Conservation (phyloP, 2,888 invertebrate genomes). For the Nemurella pictetii region DNA sequence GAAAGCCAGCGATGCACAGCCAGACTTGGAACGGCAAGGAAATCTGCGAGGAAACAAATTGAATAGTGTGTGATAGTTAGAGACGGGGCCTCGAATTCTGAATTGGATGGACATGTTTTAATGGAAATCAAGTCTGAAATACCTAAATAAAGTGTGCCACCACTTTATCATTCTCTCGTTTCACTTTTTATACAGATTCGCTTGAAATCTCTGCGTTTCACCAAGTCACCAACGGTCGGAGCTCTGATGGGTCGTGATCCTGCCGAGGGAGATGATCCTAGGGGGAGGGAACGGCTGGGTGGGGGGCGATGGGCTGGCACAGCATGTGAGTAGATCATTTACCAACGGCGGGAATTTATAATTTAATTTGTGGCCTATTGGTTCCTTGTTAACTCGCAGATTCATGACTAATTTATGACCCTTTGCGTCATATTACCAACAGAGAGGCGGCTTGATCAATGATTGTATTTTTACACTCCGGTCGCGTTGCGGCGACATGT, state of each 20-base stretch:
- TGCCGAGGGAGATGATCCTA: neutral
- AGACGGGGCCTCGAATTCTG: too few species aligned
- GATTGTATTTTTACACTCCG: neutral
- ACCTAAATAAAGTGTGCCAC: too few species aligned
- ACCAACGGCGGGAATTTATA: constrained; percentile 35
- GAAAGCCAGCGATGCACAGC: too few species aligned
- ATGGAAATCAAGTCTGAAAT: too few species aligned
- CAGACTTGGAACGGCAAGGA: too few species aligned
- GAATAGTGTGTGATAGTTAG: too few species aligned
- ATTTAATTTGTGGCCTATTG: constrained; percentile 38
- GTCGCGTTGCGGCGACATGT: neutral
- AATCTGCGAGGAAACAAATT: too few species aligned
- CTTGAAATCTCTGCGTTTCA: too few species aligned
- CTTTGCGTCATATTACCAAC: neutral
- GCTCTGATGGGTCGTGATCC: neutral
- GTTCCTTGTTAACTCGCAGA: constrained; percentile 16
- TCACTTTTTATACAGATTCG: too few species aligned
- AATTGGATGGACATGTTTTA: too few species aligned
- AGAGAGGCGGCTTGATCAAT: neutral
- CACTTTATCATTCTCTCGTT: too few species aligned
- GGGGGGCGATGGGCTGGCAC: neutral
- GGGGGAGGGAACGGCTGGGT: neutral
- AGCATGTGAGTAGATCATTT: constrained; percentile 26
- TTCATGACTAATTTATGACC: constrained; percentile 5
- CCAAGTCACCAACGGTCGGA: too few species aligned